Base-by-base conservation (phyloP, 2,888 invertebrate genomes). In the Chrysolina haemoptera region DNA sequence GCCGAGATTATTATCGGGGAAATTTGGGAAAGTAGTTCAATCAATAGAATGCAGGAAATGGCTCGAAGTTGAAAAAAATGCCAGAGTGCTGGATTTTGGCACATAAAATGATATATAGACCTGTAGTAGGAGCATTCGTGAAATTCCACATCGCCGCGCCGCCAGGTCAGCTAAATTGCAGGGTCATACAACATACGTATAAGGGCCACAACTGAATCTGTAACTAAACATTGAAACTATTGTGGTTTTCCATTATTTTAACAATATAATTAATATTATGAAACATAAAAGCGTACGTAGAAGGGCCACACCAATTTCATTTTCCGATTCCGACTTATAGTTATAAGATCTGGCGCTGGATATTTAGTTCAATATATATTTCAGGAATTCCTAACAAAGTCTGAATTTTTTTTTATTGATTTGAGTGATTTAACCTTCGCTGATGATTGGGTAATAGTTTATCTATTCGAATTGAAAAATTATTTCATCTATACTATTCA, bases 21-120 rank as follows among this genome's bases (percentile, higher is more conserved):
- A 35, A 59, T 59, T 27, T 27, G 3, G 27, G 12, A 35, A 59
- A 59, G 35, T 59, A 59, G 35, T 35, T 35, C 59, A 59, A 59
- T 59, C 59, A 35, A 59, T 59, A 59, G 27, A 59, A 59, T 59
- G 59, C 59, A 59, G 59, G 59, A 14, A 59, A 59, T 59, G 35
- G 59, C 12, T 59, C 59, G 12, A 20, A 18, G 53, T 20, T 11
- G 53, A 4, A 53, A 53, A 53, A 53, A 59, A 27, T 59, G 59
- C 59, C 14, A 4, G 22, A 59, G n/a, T 9, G 59, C 35, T 59
- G 59, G 59, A 59, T 59, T 59, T 27, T 59, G 59, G 59, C 59
- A 35, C 59, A 35, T 59, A 35, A 59, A 59, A 59, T 59, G 59
- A 35, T 59, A 59, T 59, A 59, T 59, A 16, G 27, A 59, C 59